Conservation (phyloP, 2,888 invertebrate genomes). For the Pandemis corylana region DNA sequence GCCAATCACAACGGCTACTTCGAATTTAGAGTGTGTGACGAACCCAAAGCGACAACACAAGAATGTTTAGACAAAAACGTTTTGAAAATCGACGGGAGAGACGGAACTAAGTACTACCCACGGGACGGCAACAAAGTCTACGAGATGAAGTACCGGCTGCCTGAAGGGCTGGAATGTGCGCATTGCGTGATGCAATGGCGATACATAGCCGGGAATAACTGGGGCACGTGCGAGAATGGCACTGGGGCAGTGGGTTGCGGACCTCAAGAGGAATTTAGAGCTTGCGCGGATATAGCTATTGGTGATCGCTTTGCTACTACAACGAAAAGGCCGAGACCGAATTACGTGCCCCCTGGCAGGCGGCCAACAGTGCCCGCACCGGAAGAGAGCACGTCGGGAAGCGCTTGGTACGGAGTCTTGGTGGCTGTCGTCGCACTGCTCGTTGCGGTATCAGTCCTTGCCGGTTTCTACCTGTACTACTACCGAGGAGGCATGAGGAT, state of each 20-base stretch:
- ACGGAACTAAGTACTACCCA: constrained; percentile 88
- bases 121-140: constrained; percentile 92
- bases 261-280: constrained; percentile 94
- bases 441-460: constrained; percentile 87
- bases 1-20: constrained; percentile 95
- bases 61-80: constrained; percentile 91
- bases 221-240: constrained; percentile 90
- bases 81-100: constrained; percentile 82
- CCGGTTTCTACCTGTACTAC: constrained; percentile 90
- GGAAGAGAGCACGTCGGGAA: constrained; percentile 70
- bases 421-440: constrained; percentile 88
- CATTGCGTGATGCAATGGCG: constrained; percentile 96
- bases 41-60: constrained; percentile 88
- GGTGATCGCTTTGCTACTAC: constrained; percentile 82
- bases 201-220: constrained; percentile 94
- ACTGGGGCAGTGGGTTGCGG: constrained; percentile 94
- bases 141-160: constrained; percentile 89
- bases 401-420: constrained; percentile 84
- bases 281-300: constrained; percentile 92
- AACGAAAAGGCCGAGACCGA: constrained; percentile 75
- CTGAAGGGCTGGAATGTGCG: constrained; percentile 87
- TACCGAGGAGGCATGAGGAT: constrained; percentile 89
- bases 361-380: constrained; percentile 74
- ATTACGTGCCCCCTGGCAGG: constrained; percentile 75
- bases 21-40: constrained; percentile 92